phyloP scores from a whole-genome alignment of 2,888 invertebrate genomes.

The Lampropteryx suffumata region DNA sequence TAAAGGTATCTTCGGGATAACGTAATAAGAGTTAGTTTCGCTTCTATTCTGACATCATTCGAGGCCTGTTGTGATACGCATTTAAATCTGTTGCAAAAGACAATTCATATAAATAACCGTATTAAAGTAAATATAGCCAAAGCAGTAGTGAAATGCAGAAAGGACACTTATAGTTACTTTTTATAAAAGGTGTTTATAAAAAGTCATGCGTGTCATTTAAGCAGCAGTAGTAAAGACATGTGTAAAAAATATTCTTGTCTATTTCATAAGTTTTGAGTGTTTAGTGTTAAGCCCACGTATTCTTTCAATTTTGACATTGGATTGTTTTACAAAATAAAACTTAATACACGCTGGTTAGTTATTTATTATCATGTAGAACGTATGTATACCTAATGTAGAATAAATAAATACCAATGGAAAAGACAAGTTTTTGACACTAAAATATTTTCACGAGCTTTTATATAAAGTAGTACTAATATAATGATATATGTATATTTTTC shows the following conservation, averaged over 20 bases:
- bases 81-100: slow-evolving; percentile 58
- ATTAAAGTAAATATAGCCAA: slow-evolving; percentile 45
- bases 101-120: slow-evolving; percentile 35
- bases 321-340: slow-evolving; percentile 47
- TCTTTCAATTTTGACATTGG: slow-evolving; percentile 44
- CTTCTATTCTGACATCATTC: slow-evolving; percentile 13
- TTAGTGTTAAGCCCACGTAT: slow-evolving; percentile 51
- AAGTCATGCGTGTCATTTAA: slow-evolving; percentile 46
- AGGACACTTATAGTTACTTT: slow-evolving; percentile 9
- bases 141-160: slow-evolving; percentile 40
- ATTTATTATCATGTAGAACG: slow-evolving; percentile 37
- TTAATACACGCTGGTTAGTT: slow-evolving; percentile 49
- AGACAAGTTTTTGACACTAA: slow-evolving; percentile 74
- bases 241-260: slow-evolving; percentile 51
- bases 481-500: slow-evolving; percentile 73
- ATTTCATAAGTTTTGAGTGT: slow-evolving; percentile 63
- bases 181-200: slow-evolving; percentile 23
- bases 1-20: slow-evolving; percentile 24
- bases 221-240: slow-evolving; percentile 80
- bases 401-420: slow-evolving; percentile 60
- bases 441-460: slow-evolving; percentile 78
- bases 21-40: slow-evolving; percentile 18
- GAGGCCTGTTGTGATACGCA: slow-evolving; percentile 63
- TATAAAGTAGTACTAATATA: slow-evolving; percentile 66
- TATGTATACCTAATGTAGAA: slow-evolving; percentile 54